phyloP scores from a whole-genome alignment of 1,140 invertebrate species.

The Drosophila funebris region DNA sequence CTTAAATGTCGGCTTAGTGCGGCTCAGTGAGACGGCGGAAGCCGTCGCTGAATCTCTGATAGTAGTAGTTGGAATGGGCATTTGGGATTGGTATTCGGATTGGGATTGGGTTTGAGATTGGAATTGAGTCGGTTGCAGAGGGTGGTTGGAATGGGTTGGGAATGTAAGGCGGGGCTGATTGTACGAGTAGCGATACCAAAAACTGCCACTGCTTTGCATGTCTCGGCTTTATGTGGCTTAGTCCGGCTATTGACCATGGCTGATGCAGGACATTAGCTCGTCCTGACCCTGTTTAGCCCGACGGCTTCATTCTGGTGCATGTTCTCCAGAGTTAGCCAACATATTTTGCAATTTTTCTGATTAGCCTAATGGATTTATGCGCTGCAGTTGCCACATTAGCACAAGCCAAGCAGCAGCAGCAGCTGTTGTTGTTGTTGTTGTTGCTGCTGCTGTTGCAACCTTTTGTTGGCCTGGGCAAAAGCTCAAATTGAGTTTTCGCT shows the following conservation, averaged over 20 bases:
- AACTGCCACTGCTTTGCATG: conserved; percentile 19
- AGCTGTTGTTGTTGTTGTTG: neutral
- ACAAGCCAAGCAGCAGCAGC: neutral
- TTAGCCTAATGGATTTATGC: conserved; percentile 65
- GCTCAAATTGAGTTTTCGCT: conserved; percentile 50
- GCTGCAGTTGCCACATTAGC: conserved; percentile 53
- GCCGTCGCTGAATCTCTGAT: conserved; percentile 1
- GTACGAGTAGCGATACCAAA: neutral
- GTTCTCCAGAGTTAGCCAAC: conserved; percentile 34
- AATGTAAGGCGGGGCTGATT: neutral
- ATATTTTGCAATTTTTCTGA: conserved; percentile 62
- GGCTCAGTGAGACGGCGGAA: conserved; percentile 42
- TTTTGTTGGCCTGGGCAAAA: conserved; percentile 6
- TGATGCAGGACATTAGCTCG: neutral
- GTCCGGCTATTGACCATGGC: conserved; percentile 15
- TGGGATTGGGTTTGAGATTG: neutral
- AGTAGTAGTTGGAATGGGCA: neutral
- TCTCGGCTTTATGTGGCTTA: conserved; percentile 33
- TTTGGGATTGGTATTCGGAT: neutral
- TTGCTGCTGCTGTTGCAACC: neutral
- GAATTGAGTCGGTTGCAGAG: neutral
- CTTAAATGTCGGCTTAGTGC: conserved; percentile 60
- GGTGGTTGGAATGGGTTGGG: neutral
- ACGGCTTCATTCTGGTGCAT: neutral
- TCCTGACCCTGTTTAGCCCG: neutral